These are phyloP conservation scores for Chloroceryle amazona DNA, from an alignment of 2,797 vertebrate genomes.

Conservation along the genomic window DNA sequence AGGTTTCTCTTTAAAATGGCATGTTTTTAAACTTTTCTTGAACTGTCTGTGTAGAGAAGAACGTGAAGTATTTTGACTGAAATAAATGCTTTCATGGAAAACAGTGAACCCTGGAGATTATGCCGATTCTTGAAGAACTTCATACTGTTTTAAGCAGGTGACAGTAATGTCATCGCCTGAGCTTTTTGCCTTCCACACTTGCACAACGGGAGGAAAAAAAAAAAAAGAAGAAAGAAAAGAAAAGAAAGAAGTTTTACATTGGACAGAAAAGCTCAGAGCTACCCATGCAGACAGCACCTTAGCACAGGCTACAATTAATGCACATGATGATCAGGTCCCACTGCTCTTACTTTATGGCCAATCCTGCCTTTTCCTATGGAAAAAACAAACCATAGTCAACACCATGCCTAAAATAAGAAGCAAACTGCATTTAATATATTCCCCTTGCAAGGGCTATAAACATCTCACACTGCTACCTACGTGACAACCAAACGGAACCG, in stretches of 20 bases:
- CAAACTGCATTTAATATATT: neutral
- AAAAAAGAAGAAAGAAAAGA: neutral
- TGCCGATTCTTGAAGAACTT: conserved; percentile 77
- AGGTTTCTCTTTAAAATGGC: conserved; percentile 43
- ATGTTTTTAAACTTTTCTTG: conserved; percentile 67
- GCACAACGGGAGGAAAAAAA: neutral
- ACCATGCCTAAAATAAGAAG: neutral
- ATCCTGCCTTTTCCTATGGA: neutral
- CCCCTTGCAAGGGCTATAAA: neutral
- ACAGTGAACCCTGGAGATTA: conserved; percentile 79
- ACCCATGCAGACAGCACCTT: conserved; percentile 29
- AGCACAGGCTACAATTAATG: neutral
- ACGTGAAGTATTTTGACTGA: conserved; percentile 80
- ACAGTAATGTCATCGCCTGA: conserved; percentile 81
- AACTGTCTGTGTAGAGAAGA: conserved; percentile 70
- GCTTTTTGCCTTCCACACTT: conserved; percentile 67
- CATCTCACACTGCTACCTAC: neutral
- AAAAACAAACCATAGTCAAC: fast-evolving
- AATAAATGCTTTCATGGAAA: conserved; percentile 81
- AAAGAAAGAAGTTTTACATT: neutral
- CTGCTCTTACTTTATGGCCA: neutral
- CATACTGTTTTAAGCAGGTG: conserved; percentile 84
- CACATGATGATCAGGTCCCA: neutral
- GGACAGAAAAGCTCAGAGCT: conserved; percentile 42
- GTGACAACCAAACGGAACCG: neutral